These are phyloP conservation scores for Rhynchomys soricoides DNA, from an alignment of 2,113 vertebrate species.

Conservation along the genomic window DNA sequence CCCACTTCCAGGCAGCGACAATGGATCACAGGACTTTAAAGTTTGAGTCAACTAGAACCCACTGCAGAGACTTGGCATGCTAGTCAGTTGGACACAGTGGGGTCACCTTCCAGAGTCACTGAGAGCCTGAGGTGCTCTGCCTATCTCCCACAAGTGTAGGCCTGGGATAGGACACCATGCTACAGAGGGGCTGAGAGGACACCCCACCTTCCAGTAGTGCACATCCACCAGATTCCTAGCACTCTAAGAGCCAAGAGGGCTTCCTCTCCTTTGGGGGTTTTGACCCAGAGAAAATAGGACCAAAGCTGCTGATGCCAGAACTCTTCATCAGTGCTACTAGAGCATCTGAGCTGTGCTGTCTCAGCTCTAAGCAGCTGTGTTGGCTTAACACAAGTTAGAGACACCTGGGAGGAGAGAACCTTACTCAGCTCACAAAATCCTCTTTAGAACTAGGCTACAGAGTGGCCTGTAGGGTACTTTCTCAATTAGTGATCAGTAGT, in stretches of 20 bases:
- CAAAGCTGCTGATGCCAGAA: neutral
- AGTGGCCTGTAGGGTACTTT: neutral
- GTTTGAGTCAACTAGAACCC: neutral
- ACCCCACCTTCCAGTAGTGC: neutral
- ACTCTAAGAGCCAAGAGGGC: neutral
- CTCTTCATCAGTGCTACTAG: neutral
- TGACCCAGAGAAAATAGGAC: neutral
- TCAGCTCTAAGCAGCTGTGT: neutral
- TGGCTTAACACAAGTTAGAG: neutral
- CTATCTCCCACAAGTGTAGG: neutral
- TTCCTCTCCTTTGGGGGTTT: neutral
- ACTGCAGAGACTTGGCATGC: neutral
- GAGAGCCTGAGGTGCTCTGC: neutral
- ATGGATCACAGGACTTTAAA: neutral
- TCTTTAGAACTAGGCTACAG: neutral
- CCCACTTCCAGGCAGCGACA: neutral
- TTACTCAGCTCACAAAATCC: neutral
- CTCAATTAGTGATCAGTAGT: neutral
- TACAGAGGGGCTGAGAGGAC: neutral
- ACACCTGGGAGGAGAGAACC: neutral
- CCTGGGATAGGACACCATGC: neutral
- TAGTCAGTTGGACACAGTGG: neutral
- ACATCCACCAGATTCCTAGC: neutral
- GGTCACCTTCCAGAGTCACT: neutral
- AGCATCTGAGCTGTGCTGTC: neutral